Percentiles rank a stretch among this genome's conserved stretches.
These are phyloP conservation scores for Threskiornis aethiopicus DNA, from an alignment of 2,797 vertebrate genomes.

Conservation along the genomic window DNA sequence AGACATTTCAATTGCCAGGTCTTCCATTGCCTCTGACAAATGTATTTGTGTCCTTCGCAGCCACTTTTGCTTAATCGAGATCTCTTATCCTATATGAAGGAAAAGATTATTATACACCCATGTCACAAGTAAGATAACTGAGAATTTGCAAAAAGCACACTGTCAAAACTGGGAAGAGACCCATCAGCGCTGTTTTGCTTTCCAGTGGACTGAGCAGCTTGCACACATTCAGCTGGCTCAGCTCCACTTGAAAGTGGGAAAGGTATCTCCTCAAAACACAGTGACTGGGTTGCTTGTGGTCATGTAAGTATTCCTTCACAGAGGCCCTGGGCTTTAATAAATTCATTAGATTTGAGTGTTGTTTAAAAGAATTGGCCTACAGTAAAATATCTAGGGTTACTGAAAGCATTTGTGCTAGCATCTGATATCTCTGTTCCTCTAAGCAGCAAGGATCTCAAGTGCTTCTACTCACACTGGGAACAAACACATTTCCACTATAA, in stretches of 20 bases:
- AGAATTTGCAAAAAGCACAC: background rate
- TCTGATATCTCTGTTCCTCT: background rate
- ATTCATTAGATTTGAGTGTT: background rate
- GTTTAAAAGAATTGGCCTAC: background rate
- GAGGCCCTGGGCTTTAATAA: background rate
- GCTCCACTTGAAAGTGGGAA: background rate
- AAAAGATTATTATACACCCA: background rate
- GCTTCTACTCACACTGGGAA: background rate
- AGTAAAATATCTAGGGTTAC: background rate
- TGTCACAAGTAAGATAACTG: background rate
- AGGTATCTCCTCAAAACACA: background rate
- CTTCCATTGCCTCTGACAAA: background rate
- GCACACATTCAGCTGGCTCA: background rate
- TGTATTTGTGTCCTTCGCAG: background rate
- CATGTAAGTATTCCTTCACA: background rate
- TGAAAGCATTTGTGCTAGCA: background rate
- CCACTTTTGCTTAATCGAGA: background rate
- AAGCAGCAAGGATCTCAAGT: background rate
- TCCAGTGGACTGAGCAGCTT: background rate
- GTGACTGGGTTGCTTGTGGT: background rate
- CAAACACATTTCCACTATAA: slow-evolving; percentile 1
- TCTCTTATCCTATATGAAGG: background rate
- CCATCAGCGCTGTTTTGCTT: background rate
- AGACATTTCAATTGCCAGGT: background rate
- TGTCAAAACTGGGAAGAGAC: background rate